Evolutionary conservation across 2,888 invertebrate species (phyloP).

Genomic region (Eupithecia subumbrata): DNA sequence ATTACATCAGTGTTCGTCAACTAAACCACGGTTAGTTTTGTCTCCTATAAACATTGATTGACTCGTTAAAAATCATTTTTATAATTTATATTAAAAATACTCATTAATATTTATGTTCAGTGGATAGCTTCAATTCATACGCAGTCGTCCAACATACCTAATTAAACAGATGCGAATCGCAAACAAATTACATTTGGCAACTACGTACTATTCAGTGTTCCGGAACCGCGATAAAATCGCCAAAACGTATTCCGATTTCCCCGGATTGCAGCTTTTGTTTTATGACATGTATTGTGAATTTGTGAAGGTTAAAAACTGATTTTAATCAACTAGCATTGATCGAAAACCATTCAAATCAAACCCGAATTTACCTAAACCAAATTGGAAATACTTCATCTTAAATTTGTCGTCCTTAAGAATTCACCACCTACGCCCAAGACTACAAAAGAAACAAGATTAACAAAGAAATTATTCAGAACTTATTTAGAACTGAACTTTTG

Average conservation of each 20-base stretch:
- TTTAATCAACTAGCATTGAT: background rate
- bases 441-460: background rate
- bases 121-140: conserved; percentile 23
- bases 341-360: background rate
- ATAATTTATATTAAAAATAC: background rate
- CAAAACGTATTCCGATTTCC: conserved; percentile 44
- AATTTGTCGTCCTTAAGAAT: no score
- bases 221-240: conserved; percentile 40
- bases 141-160: conserved; percentile 28
- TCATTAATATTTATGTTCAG: background rate
- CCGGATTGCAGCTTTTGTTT: conserved; percentile 49
- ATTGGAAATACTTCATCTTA: no score
- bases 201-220: conserved; percentile 36
- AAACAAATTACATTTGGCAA: conserved; percentile 37
- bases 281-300: conserved; percentile 34
- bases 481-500: background rate
- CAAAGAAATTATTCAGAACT: background rate
- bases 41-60: no score
- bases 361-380: background rate
- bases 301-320: background rate
- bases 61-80: background rate
- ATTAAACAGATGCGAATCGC: conserved; percentile 31
- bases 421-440: background rate
- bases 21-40: no score
- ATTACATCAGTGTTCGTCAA: no score